These are phyloP conservation scores for Xenops minutus DNA, from an alignment of 2,797 vertebrate species.

Conservation along the genomic window DNA sequence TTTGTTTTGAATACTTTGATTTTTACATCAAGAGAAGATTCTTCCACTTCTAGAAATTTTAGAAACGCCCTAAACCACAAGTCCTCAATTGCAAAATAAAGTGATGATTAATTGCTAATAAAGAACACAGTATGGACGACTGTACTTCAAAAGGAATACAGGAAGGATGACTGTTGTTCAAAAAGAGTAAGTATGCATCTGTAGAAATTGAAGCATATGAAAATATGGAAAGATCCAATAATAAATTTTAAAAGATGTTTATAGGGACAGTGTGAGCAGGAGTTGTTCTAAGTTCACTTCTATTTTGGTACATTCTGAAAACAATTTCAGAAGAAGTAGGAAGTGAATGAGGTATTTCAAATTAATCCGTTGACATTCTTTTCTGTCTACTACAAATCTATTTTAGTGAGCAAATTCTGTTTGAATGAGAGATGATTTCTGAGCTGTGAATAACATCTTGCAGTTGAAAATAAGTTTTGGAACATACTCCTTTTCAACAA, in stretches of 20 bases:
- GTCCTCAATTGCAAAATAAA: background rate
- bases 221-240: background rate
- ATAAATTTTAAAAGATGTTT: background rate
- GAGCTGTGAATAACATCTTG: background rate
- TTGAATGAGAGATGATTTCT: background rate
- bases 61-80: background rate
- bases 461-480: background rate
- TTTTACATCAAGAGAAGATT: background rate
- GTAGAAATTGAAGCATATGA: background rate
- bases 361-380: background rate
- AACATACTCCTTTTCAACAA: background rate
- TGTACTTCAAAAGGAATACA: background rate
- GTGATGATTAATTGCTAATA: background rate
- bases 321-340: background rate
- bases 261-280: background rate
- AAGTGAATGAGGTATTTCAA: background rate
- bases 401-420: constrained; percentile 2
- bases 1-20: background rate
- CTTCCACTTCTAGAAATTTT: background rate
- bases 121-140: background rate
- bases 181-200: background rate
- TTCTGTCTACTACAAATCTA: background rate
- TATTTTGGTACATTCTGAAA: background rate
- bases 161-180: background rate
- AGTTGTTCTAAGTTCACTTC: background rate